Evolutionary conservation across 92 coral and sea anemone genomes (phyloP).

Genomic region (Umimayanthus chanpuru): DNA sequence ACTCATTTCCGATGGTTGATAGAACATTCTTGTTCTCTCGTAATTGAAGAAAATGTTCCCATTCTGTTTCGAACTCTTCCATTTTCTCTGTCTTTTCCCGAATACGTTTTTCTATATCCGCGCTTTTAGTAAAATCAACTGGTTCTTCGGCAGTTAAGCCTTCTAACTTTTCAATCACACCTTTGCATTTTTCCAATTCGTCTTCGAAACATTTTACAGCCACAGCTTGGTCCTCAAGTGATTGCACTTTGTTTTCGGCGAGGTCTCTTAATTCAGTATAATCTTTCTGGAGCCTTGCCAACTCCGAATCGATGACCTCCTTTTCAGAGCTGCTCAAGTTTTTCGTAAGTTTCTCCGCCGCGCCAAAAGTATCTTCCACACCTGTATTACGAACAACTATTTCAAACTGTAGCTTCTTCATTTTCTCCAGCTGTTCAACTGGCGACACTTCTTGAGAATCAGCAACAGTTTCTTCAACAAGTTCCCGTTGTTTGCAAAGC

Average conservation of each 20-base stretch:
- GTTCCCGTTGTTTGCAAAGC: constrained; percentile 20
- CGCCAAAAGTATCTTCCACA: constrained; percentile 39
- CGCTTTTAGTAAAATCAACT: constrained; percentile 34
- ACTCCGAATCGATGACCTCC: constrained; percentile 39
- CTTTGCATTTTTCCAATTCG: constrained; percentile 55
- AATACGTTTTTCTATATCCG: constrained; percentile 65
- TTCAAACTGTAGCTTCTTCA: constrained; percentile 25
- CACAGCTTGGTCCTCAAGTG: constrained; percentile 30
- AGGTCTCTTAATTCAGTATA: constrained; percentile 45
- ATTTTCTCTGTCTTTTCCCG: constrained; percentile 57
- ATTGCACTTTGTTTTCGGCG: constrained; percentile 12
- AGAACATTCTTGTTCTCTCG: constrained; percentile 17
- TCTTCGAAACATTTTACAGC: constrained; percentile 55
- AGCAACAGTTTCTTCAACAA: constrained; percentile 15
- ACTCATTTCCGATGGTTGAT: not conserved
- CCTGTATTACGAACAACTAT: constrained; percentile 31
- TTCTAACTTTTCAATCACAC: constrained; percentile 49
- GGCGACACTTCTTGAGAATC: constrained; percentile 23
- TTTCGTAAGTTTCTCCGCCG: constrained; percentile 44
- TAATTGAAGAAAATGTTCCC: constrained; percentile 16
- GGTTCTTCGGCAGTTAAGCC: constrained; percentile 45
- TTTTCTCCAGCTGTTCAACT: constrained; percentile 15
- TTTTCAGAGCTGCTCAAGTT: constrained; percentile 55
- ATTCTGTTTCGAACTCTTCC: constrained; percentile 47
- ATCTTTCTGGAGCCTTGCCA: constrained; percentile 22